These are phyloP conservation scores for Bimastos eiseni DNA, from an alignment of 2,888 invertebrate genomes.

Conservation along the genomic window DNA sequence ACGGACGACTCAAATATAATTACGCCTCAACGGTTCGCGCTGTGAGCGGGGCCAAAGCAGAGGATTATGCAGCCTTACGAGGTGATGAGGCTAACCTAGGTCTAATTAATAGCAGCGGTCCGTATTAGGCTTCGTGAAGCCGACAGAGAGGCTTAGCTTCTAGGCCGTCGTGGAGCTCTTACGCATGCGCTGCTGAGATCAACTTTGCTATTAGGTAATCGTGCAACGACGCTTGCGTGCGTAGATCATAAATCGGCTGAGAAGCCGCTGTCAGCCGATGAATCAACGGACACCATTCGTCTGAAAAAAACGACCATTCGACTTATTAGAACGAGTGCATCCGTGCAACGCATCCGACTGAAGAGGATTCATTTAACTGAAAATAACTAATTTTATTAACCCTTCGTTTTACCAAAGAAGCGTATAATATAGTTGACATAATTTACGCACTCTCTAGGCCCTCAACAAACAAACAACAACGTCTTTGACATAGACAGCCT, in stretches of 20 bases:
- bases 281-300: not conserved
- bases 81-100: not conserved
- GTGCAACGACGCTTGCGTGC: conserved; percentile 2
- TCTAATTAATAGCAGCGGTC: not conserved
- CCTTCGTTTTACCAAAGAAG: not conserved
- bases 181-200: not conserved
- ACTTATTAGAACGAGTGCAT: not conserved
- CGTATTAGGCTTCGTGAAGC: not conserved
- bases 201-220: not conserved
- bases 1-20: not conserved
- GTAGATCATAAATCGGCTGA: not conserved
- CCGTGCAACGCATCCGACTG: too few relatives aligned
- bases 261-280: not conserved
- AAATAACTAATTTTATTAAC: not conserved
- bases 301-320: not conserved
- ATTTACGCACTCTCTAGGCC: not conserved
- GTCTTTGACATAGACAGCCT: not conserved
- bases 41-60: not conserved
- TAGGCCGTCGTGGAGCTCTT: not conserved
- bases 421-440: not conserved
- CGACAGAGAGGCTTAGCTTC: not conserved
- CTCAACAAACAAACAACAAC: not conserved
- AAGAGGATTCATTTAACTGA: not conserved
- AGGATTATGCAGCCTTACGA: not conserved
- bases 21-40: conserved; percentile 1